These are phyloP conservation scores for Myotis davidii DNA, from an alignment of 2,113 vertebrate species.

Conservation along the genomic window DNA sequence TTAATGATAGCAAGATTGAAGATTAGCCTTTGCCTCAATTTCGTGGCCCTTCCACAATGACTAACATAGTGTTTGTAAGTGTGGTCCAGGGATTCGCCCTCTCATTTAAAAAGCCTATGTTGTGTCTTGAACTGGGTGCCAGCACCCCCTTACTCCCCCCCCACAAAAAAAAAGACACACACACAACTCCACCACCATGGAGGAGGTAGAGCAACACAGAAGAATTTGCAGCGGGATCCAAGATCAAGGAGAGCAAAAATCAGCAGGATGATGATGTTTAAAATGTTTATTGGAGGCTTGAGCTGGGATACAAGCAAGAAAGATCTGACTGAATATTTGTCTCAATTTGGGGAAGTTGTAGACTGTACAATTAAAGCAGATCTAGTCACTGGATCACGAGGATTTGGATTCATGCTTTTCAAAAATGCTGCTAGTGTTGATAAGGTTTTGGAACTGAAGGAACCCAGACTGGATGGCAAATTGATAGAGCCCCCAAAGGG, in stretches of 20 bases:
- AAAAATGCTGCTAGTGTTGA: conserved; percentile 93
- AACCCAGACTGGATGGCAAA: conserved; percentile 87
- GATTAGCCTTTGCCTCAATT: conserved; percentile 66
- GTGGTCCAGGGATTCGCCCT: conserved; percentile 32
- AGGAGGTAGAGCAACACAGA: too few relatives aligned
- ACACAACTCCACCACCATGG: too few relatives aligned
- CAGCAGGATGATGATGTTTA: conserved; percentile 74
- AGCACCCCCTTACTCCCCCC: too few relatives aligned
- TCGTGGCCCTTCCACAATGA: conserved; percentile 39
- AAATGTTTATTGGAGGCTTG: conserved; percentile 94
- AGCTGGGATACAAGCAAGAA: conserved; percentile 96
- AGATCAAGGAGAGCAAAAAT: too few relatives aligned
- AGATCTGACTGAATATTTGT: conserved; percentile 92
- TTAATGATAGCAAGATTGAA: conserved; percentile 62
- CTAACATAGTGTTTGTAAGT: conserved; percentile 61
- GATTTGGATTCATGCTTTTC: conserved; percentile 93
- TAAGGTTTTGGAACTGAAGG: conserved; percentile 81
- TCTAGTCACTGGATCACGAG: conserved; percentile 91
- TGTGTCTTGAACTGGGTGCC: too few relatives aligned
- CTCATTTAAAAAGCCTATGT: conserved; percentile 15
- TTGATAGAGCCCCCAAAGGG: conserved; percentile 92
- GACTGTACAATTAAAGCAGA: conserved; percentile 95
- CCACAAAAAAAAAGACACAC: too few relatives aligned
- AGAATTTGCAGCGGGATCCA: too few relatives aligned
- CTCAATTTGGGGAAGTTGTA: conserved; percentile 92